Conservation (phyloP, 2,888 invertebrate species). For the Callyntrura sp. region DNA sequence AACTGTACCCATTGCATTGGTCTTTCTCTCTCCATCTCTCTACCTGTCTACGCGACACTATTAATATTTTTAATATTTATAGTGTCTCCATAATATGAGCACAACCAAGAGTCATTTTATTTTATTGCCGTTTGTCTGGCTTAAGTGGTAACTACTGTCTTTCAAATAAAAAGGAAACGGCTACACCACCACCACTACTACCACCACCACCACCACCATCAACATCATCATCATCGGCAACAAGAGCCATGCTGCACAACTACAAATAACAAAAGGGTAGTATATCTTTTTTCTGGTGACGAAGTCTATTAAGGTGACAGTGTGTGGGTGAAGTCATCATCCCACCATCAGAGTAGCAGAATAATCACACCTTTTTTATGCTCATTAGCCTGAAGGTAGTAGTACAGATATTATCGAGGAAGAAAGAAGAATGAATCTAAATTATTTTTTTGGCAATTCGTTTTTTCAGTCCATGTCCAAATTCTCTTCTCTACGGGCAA, state of each 20-base stretch:
- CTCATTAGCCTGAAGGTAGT: conserved; percentile 72
- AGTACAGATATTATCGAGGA: conserved; percentile 66
- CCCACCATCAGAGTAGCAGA: conserved; percentile 75
- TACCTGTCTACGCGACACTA: conserved; percentile 64
- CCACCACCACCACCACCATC: conserved; percentile 3
- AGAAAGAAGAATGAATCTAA: conserved; percentile 58
- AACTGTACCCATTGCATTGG: not conserved
- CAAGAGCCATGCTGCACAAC: not conserved
- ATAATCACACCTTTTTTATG: conserved; percentile 78
- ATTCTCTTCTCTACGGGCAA: not conserved
- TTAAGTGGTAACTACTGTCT: conserved; percentile 69
- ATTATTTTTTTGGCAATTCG: conserved; percentile 39
- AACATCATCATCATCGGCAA: conserved; percentile 21
- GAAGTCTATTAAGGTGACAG: conserved; percentile 80
- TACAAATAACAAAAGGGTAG: conserved; percentile 40
- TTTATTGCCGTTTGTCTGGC: conserved; percentile 72
- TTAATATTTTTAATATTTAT: conserved; percentile 69
- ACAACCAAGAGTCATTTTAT: conserved; percentile 61
- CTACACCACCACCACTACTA: conserved; percentile 21
- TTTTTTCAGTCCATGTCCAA: conserved; percentile 34
- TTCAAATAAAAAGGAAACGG: conserved; percentile 49
- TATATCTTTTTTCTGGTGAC: conserved; percentile 75
- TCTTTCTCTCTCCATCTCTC: not conserved
- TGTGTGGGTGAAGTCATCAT: conserved; percentile 80
- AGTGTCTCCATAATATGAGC: conserved; percentile 67